These are phyloP conservation scores for Micrasema minimum DNA, from an alignment of 1,140 invertebrate species.

Conservation along the genomic window DNA sequence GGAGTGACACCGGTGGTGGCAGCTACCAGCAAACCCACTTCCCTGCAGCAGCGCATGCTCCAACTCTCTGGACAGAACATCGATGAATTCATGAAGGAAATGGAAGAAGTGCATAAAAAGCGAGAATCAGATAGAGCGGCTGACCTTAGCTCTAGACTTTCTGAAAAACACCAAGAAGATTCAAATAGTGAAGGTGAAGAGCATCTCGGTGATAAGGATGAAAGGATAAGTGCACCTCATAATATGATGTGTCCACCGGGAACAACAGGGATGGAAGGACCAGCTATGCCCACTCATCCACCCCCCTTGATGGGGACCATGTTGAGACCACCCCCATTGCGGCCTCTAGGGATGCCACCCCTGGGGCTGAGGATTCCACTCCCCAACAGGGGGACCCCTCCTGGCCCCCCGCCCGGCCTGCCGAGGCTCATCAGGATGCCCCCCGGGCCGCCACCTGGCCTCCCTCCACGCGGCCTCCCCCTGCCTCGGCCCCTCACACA, in stretches of 20 bases:
- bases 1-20: neutral
- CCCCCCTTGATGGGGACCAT: slow-evolving; percentile 64
- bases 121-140: slow-evolving; percentile 74
- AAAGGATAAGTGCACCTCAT: slow-evolving; percentile 57
- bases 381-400: slow-evolving; percentile 65
- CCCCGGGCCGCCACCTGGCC: slow-evolving; percentile 65
- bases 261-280: slow-evolving; percentile 48
- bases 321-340: slow-evolving; percentile 72
- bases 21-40: slow-evolving; percentile 72
- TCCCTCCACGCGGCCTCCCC: slow-evolving; percentile 62
- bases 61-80: slow-evolving; percentile 88
- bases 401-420: slow-evolving; percentile 76
- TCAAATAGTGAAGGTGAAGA: slow-evolving; percentile 59
- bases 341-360: slow-evolving; percentile 57
- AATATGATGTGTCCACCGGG: slow-evolving; percentile 58
- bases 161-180: slow-evolving; percentile 58
- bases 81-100: slow-evolving; percentile 92
- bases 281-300: slow-evolving; percentile 54
- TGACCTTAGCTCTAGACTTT: slow-evolving; percentile 69
- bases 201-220: slow-evolving; percentile 43
- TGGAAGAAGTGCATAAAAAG: slow-evolving; percentile 85
- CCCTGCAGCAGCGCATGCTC: slow-evolving; percentile 85
- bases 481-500: slow-evolving; percentile 68
- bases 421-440: slow-evolving; percentile 56
- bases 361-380: slow-evolving; percentile 58